These are phyloP conservation scores for Aspidoscelis tigris DNA, from an alignment of 2,113 vertebrate genomes.

Conservation along the genomic window DNA sequence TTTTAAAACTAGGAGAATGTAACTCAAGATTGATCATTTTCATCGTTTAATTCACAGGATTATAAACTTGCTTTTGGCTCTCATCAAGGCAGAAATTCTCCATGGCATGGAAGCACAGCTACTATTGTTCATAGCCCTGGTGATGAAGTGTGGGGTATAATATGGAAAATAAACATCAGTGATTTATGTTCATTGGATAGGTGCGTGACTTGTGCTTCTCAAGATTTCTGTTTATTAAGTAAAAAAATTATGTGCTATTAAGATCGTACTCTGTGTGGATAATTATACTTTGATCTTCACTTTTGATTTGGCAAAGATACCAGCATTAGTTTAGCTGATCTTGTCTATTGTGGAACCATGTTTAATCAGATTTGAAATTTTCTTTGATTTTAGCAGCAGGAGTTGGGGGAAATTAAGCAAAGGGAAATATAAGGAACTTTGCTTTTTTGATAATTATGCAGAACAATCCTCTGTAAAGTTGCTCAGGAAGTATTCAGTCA, in stretches of 20 bases:
- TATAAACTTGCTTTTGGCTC: conserved; percentile 88
- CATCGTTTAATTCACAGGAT: conserved; percentile 78
- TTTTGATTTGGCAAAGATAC: background rate
- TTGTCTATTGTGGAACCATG: background rate
- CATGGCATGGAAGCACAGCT: conserved; percentile 91
- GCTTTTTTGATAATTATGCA: background rate
- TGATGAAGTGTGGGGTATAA: conserved; percentile 90
- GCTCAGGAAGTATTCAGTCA: background rate
- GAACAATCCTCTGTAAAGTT: background rate
- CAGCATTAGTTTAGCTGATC: background rate
- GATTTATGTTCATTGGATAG: conserved; percentile 82
- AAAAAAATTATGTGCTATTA: background rate
- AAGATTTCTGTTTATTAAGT: conserved; percentile 2
- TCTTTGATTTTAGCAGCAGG: background rate
- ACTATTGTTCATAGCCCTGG: conserved; percentile 84
- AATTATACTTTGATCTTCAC: background rate
- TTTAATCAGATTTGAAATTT: background rate
- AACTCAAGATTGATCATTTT: conserved; percentile 42
- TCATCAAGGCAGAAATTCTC: conserved; percentile 68
- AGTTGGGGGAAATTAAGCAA: background rate
- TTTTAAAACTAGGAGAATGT: background rate
- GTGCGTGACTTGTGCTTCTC: conserved; percentile 79
- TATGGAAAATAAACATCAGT: conserved; percentile 86
- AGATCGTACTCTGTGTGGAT: conserved; percentile 7
- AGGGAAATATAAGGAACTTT: background rate